Percentiles rank a stretch among this genome's conserved stretches.
Evolutionary conservation across 2,113 vertebrate genomes (phyloP).

Genomic region (Cnemophilus loriae): DNA sequence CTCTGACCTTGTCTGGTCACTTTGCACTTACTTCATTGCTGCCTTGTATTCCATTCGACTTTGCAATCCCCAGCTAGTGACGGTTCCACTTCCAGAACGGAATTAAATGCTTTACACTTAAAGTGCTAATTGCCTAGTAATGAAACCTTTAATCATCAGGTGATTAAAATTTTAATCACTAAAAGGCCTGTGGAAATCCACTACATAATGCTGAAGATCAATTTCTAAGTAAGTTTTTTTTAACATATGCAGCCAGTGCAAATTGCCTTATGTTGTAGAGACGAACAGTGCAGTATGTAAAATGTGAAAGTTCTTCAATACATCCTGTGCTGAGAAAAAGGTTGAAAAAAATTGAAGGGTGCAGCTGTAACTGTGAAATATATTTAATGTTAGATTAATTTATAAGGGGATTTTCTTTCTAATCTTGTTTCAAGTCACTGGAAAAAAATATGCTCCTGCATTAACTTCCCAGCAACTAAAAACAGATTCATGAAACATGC

Average conservation of each 20-base stretch:
- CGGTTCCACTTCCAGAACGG: not conserved
- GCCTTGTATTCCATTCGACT: not conserved
- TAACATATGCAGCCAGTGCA: not conserved
- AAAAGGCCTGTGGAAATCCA: slow-evolving; percentile 38
- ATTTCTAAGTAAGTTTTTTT: slow-evolving; percentile 39
- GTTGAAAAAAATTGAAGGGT: not conserved
- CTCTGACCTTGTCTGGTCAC: not conserved
- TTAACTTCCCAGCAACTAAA: not conserved
- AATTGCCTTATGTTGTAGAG: slow-evolving; percentile 7
- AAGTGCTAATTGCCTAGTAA: slow-evolving; percentile 62
- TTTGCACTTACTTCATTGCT: not conserved
- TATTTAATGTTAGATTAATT: not conserved
- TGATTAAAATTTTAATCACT: slow-evolving; percentile 68
- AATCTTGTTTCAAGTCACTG: not conserved
- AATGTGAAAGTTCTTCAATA: slow-evolving; percentile 15
- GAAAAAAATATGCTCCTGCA: not conserved
- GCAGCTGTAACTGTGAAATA: not conserved
- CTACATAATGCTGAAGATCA: slow-evolving; percentile 51
- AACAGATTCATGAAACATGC: not conserved
- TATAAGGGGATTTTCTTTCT: not conserved
- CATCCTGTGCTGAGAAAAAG: not conserved
- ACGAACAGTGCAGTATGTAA: not conserved
- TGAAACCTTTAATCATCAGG: slow-evolving; percentile 64
- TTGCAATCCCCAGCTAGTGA: not conserved
- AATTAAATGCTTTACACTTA: slow-evolving; percentile 48